Base-by-base conservation (phyloP, 2,888 invertebrate genomes). In the Morpho helenor region DNA sequence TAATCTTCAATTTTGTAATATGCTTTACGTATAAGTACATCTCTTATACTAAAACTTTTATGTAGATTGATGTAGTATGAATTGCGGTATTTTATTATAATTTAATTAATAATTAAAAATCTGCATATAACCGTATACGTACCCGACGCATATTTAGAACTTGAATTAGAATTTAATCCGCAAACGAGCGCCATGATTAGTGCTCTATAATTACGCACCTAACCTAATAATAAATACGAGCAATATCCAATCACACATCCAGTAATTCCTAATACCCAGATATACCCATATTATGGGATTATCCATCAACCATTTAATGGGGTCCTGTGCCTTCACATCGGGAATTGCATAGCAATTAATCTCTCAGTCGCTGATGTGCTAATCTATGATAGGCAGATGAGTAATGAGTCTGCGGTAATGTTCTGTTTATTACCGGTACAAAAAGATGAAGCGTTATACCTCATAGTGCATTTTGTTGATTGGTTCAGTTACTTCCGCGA, bases 311-410 rank as follows among this genome's bases (percentile, higher is more conserved):
- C 61, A 60, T 62, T 61, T 68, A 68, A 66, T 66, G 60, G 63
- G 58, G 48, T 62, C 56, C 60, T 66, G 56, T 57, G 66, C 66
- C 63, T 68, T 64, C 65, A 64, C 67, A 67, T 70, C 66, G 65
- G 64, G 68, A 63, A 66, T 70, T 68, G 64, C 65, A 69, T 57
- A 69, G 74, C 75, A 77, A 76, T 82, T 82, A 82, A 82, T 82
- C 77, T 78, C 72, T 56, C 60, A 50, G 60, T 59, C 68, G 71
- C 63, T 72, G 75, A 77, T 82, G 77, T 78, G 74, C 77, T 82
- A 80, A 80, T 82, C 78, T 79, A 71, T 79, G 77, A 79, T 74
- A 74, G 77, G 72, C 77, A 77, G 78, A 81, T 80, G 78, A 81
- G 73, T 79, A 81, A 82, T 81, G 75, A 73, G 66, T 49, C 56